phyloP scores from a whole-genome alignment of 2,113 vertebrate species.

The Pluvianellus socialis region DNA sequence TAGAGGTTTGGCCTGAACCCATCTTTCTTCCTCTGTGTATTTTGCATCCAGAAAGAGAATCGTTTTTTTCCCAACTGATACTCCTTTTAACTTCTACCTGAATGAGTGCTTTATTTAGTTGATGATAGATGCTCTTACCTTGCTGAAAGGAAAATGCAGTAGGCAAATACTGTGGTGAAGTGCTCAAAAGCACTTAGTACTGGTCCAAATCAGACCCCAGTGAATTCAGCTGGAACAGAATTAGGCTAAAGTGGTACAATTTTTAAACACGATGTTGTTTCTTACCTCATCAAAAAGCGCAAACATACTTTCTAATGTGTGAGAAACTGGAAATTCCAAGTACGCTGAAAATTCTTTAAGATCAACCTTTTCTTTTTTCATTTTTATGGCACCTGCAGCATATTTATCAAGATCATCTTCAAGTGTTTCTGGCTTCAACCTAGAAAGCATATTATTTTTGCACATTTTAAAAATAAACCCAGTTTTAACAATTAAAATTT shows the following conservation, averaged over 20 bases:
- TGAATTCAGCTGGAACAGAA: background rate
- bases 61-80: background rate
- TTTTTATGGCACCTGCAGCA: conserved; percentile 75
- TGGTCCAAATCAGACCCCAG: background rate
- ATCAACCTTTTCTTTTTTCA: conserved; percentile 69
- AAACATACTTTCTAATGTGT: conserved; percentile 85
- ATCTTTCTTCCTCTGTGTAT: background rate
- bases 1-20: background rate
- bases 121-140: background rate
- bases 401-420: conserved; percentile 84
- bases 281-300: conserved; percentile 92
- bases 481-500: background rate
- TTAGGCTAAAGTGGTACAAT: background rate
- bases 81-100: background rate
- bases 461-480: background rate
- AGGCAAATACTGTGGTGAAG: background rate
- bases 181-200: background rate
- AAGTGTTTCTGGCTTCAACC: conserved; percentile 85
- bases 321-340: conserved; percentile 83
- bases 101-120: background rate
- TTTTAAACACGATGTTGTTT: background rate
- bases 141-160: background rate
- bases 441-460: conserved; percentile 52
- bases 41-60: background rate
- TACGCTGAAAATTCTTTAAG: conserved; percentile 84